Evolutionary conservation across 1,140 invertebrate species (phyloP).

Genomic region (Drosophila paulistorum): DNA sequence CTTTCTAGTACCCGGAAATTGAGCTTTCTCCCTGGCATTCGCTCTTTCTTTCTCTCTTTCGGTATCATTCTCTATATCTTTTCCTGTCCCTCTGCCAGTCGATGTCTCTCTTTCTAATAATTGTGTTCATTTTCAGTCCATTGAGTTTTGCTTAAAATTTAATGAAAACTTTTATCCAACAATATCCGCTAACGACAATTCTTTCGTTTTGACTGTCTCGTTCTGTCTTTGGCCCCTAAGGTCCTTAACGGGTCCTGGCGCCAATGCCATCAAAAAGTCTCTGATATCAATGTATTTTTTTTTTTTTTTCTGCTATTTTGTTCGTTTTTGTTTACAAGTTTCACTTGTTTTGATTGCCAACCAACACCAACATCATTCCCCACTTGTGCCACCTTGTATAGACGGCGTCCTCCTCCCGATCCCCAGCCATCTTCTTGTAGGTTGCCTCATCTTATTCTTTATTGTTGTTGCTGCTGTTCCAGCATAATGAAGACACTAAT

Average conservation of each 20-base stretch:
- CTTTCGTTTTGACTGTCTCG: slow-evolving; percentile 12
- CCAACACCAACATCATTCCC: neutral
- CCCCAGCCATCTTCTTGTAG: neutral
- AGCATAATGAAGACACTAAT: slow-evolving; percentile 13
- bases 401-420: neutral
- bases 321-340: slow-evolving; percentile 22
- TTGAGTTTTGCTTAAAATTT: slow-evolving; percentile 27
- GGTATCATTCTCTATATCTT: neutral
- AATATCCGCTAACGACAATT: slow-evolving; percentile 25
- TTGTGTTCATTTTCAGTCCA: slow-evolving; percentile 25
- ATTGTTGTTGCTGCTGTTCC: slow-evolving; percentile 2
- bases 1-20: slow-evolving; percentile 9
- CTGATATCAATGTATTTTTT: slow-evolving; percentile 14
- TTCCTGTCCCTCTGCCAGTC: neutral
- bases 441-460: slow-evolving; percentile 13
- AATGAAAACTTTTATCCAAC: slow-evolving; percentile 21
- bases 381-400: neutral
- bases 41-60: neutral
- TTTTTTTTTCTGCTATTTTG: neutral
- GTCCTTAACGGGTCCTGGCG: slow-evolving; percentile 11
- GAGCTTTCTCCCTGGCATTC: neutral
- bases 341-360: slow-evolving; percentile 24
- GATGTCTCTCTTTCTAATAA: neutral
- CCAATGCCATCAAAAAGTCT: slow-evolving; percentile 23
- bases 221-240: neutral